These are phyloP conservation scores for Parotocinclus haroldoi DNA, from an alignment of 2,797 vertebrate species.

Conservation along the genomic window DNA sequence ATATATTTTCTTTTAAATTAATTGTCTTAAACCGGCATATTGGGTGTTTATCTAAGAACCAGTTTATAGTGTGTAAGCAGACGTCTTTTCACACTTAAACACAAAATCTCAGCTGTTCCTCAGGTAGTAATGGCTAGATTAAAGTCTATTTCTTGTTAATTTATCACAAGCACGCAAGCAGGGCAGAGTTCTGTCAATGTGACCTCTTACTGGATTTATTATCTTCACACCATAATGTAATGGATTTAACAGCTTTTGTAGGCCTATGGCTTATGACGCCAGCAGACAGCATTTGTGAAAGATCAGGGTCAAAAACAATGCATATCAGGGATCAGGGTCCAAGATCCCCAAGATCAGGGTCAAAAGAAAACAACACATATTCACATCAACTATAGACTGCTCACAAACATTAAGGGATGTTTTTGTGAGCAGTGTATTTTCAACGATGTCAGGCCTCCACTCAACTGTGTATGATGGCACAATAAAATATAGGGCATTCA, in stretches of 20 bases:
- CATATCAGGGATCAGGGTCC: too few relatives aligned
- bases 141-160: too few relatives aligned
- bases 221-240: slow-evolving; percentile 2
- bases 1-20: neutral
- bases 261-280: neutral
- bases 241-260: neutral
- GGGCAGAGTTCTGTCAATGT: neutral
- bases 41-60: neutral
- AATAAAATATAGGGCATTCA: too few relatives aligned
- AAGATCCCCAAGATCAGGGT: neutral
- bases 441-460: too few relatives aligned
- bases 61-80: neutral
- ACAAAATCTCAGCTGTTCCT: too few relatives aligned
- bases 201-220: slow-evolving; percentile 8
- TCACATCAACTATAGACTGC: neutral
- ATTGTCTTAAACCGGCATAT: neutral
- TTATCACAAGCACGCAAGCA: too few relatives aligned
- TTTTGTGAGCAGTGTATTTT: too few relatives aligned
- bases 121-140: neutral
- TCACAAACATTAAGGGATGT: too few relatives aligned
- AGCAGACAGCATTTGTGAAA: neutral
- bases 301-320: neutral
- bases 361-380: neutral
- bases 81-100: too few relatives aligned
- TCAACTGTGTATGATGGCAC: too few relatives aligned